Evolutionary conservation across 2,888 invertebrate species (phyloP).

Genomic region (Trachelus iudaicus): DNA sequence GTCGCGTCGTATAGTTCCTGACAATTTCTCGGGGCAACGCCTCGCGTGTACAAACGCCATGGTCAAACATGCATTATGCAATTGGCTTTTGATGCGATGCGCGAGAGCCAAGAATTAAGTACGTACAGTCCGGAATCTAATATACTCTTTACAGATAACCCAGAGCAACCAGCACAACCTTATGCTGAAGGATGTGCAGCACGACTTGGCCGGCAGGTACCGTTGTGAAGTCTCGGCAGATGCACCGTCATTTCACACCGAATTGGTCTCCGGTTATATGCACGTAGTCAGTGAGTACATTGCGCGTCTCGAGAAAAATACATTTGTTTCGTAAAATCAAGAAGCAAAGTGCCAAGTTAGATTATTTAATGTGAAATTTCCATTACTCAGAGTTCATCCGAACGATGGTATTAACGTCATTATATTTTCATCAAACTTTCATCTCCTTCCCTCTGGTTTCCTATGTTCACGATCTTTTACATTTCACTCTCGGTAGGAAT

Average conservation of each 20-base stretch:
- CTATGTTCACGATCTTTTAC: constrained; percentile 2
- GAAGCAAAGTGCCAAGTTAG: not conserved
- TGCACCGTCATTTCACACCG: constrained; percentile 78
- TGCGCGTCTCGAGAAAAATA: not conserved
- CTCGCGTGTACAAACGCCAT: not conserved
- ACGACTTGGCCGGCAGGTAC: constrained; percentile 78
- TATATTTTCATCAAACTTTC: not conserved
- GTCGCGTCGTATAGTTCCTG: not conserved
- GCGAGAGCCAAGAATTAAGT: not conserved
- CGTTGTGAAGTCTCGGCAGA: constrained; percentile 82
- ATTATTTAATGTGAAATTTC: not conserved
- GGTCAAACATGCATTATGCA: not conserved
- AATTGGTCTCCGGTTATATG: constrained; percentile 74
- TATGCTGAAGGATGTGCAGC: constrained; percentile 76
- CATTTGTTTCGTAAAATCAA: not conserved
- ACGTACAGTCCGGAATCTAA: not conserved
- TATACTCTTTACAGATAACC: constrained; percentile 45
- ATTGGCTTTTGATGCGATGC: not conserved
- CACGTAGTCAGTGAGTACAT: constrained; percentile 78
- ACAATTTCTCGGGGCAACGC: not conserved
- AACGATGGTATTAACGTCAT: not conserved
- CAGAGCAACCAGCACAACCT: constrained; percentile 64
- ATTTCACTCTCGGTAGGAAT: not conserved
- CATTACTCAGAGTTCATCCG: not conserved
- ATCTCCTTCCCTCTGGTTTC: not conserved